Evolutionary conservation across 37 sponge, comb jelly and placozoan genomes (phyloP), one percentile per base, ranked within the genome.

Genomic region (Axinella damicornis): DNA sequence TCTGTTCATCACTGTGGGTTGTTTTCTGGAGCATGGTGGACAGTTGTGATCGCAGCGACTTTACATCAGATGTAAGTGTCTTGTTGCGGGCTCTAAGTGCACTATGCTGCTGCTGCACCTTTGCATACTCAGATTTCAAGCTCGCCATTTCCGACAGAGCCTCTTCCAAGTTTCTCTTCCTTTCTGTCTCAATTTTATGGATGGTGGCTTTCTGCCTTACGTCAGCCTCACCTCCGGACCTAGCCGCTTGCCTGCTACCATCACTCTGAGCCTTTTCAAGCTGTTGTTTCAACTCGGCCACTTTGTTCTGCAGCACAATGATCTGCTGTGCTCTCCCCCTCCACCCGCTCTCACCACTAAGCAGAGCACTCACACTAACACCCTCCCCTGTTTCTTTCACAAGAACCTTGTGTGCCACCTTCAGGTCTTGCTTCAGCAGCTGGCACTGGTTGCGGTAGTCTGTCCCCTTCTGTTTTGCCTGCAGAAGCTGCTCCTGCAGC

Each of bases 281-380:
- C 21, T 77, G 77, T 22, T 77, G 38, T 55, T 77, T 68, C 68
- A 85, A 21, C 57, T 81, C 76, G 1, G 57, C 53, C n/a, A 93
- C 81, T 71, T 90, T 94, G 65, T 79, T 90, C 41, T 94, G 91
- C 18, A 94, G 76, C 5, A 64, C 46, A 2, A 77, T 79, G 20
- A 94, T 94, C 76, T 94, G 91, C 68, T 94, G 95, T 24, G 88
- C 85, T 34, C 95, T 57, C 30, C 95, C 95, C 35, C 88, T 94
- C 95, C 95, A 94, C 0, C 91, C 88, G 34, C 69, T 55, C 21
- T 46, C 38, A 37, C 77, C 69, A 65, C 68, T 66, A 0, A 86
- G 64, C 11, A 86, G 65, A 21, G 76, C 54, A 52, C 65, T 70
- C 53, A 91, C 62, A 46, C 30, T 83, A 16, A 82, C 36, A 18